phyloP scores from a whole-genome alignment of 2,113 vertebrate species.

The Catagonus wagneri region DNA sequence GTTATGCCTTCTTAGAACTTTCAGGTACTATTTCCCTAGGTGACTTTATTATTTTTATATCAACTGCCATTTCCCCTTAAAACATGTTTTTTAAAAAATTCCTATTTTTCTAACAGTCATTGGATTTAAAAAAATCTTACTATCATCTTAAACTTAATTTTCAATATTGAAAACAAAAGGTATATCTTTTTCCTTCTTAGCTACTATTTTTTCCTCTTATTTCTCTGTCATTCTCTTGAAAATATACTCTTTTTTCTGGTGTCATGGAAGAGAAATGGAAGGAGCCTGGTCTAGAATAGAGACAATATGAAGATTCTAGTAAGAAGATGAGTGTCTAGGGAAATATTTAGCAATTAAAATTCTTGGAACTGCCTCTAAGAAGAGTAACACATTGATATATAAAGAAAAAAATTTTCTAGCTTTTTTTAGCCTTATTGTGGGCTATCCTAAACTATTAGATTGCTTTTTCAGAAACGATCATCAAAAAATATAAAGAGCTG shows the following conservation, averaged over 20 bases:
- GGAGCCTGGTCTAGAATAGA: neutral
- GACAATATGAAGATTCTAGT: neutral
- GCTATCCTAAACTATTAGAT: neutral
- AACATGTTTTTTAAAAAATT: neutral
- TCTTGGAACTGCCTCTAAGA: neutral
- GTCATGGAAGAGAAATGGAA: neutral
- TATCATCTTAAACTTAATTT: conserved; percentile 39
- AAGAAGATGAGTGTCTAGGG: neutral
- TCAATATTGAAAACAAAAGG: neutral
- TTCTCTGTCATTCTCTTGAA: neutral
- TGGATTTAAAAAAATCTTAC: neutral
- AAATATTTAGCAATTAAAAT: conserved; percentile 39
- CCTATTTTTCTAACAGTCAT: neutral
- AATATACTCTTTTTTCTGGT: neutral
- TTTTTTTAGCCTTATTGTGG: neutral
- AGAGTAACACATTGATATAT: neutral
- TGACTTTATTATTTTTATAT: conserved; percentile 19
- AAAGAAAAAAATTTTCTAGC: neutral
- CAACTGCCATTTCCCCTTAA: neutral
- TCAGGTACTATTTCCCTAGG: neutral
- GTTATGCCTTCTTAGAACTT: neutral
- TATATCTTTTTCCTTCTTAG: neutral
- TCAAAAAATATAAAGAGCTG: neutral
- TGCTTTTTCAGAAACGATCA: conserved; percentile 4
- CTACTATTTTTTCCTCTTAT: neutral